Evolutionary conservation across 2,113 vertebrate species (phyloP), one percentile per base, ranked within the genome.

Genomic region (Holacanthus passer): DNA sequence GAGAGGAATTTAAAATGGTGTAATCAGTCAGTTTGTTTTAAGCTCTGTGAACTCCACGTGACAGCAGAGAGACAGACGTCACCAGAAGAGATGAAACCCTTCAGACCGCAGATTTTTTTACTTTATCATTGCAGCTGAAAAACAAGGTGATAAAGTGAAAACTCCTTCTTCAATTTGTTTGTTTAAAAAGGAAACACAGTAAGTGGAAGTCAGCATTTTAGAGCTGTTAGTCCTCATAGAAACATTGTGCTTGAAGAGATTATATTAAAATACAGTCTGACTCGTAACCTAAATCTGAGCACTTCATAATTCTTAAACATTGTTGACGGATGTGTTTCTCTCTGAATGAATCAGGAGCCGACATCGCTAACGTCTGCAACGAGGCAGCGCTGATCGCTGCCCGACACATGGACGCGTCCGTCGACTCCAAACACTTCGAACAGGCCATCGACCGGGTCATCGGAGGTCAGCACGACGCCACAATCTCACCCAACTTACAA

Each of bases 371-470:
- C 66, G 97, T 98, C 62, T 99, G 98, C 82, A 99, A 99, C 27
- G 98, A 99, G 94, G 97, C 98, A 17, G 98, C 98, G 20, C 92
- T 99, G 82, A 99, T 99, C 55, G 98, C 98, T 50, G 97, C 98
- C 0, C 94, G 98, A 45, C 96, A 99, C 72, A 96, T 99, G 24
- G 17, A 58, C 43, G 16, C 24, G n/a, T 96, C 96, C 1, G 97
- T 99, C 89, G 94, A 93, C 73, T 94, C 94, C 89, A 98, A 97
- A 75, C 97, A 98, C 86, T 99, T 99, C 62, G 97, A 99, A 74
- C 97, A 99, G 89, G 98, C 98, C 29, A 98, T 99, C 77, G 98
- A 99, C 87, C 92, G 98, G 52, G 97, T 99, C 73, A 99, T 99
- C 80, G 98, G 97, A 92, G 98, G 98, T 98, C 89, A 91, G 96